Base-by-base conservation (phyloP, 1,140 invertebrate species). In the Procambarus virginalis region DNA sequence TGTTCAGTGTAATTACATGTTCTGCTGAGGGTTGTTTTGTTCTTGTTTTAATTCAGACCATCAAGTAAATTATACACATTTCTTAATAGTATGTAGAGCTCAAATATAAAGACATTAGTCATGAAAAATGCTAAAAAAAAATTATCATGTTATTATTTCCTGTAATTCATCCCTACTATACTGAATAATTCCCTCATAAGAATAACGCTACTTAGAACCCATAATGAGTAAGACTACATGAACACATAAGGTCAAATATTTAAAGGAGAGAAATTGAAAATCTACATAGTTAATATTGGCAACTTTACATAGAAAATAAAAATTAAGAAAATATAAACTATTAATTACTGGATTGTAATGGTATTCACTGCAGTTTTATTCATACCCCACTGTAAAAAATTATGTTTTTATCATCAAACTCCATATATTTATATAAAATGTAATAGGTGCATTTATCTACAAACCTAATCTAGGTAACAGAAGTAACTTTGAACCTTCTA, bases 361-460 rank as follows among this genome's bases (percentile, higher is more conserved):
- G 22, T 12, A 80, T 58, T 55, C n/a, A 22, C 20, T 20, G 55
- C 20, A 80, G 12, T 55, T 55, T 80, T 22, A 58, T 58, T 55
- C 49, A 51, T 55, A 80, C 22, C 78, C 55, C 78, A 80, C 14
- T 12, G 48, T 80, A 80, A 10, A 80, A 80, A 80, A 80, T 58
- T 55, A 34, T 58, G 78, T 9, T 73, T 73, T 80, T 49, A 12
- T 79, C 48, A 14, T 80, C 20, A 80, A 80, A 80, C 55, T 80
- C 17, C 78, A 55, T 46, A 22, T 73, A 84, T 70, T 73, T 84
- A 73, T 84, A 84, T 46, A 80, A 84, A 84, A 84, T 68, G 73
- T 49, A 46, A 84, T 73, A 84, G 60, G 81, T 79, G 48, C 60
- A 68, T 64, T 48, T 78, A 49, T 17, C 76, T 79, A 79, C 84